Conservation (phyloP, 2,113 vertebrate species). For the Paradisaea rubra region DNA sequence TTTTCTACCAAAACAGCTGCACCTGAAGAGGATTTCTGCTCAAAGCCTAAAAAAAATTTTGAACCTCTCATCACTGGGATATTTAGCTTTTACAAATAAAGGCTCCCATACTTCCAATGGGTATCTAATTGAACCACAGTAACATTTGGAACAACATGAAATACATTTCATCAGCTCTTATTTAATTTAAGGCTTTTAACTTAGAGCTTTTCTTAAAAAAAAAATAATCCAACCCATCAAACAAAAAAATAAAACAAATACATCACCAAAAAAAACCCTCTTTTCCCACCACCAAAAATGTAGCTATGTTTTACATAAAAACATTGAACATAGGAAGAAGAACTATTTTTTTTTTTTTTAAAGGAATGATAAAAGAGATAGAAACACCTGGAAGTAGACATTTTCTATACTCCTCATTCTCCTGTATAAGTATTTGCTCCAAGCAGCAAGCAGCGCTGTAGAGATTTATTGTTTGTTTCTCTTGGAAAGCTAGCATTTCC, state of each 20-base stretch:
- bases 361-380: rapidly evolving
- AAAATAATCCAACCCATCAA: background rate
- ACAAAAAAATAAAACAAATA: background rate
- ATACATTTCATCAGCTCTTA: background rate
- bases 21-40: background rate
- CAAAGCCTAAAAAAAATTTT: background rate
- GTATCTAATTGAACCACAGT: background rate
- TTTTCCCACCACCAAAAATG: background rate
- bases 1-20: background rate
- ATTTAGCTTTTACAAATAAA: background rate
- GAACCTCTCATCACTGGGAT: background rate
- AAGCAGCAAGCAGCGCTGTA: background rate
- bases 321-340: background rate
- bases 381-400: background rate
- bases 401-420: background rate
- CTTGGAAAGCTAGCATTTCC: background rate
- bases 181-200: background rate
- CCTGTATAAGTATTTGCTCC: background rate
- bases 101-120: background rate
- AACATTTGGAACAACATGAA: background rate
- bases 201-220: background rate
- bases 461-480: background rate
- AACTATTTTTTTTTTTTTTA: background rate
- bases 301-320: background rate
- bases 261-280: background rate